Evolutionary conservation across 2,888 invertebrate genomes (phyloP), one percentile per base, ranked within the genome.

Genomic region (Ditula angustiorana): DNA sequence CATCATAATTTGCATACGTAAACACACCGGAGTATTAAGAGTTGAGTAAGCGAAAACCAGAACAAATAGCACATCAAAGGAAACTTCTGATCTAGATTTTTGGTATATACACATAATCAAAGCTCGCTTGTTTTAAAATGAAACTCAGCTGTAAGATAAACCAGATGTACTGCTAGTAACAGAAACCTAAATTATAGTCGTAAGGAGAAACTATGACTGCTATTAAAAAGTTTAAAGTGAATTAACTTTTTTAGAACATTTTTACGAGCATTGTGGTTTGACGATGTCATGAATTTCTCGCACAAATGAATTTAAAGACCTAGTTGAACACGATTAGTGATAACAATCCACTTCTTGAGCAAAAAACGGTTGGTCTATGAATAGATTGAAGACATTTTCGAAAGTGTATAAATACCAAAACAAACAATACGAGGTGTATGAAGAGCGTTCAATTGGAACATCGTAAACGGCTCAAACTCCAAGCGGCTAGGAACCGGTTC

Each of bases 321-420:
- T 28, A 28, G 19, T 19, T 19, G 41, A 41, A 19, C 41, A 19
- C 41, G 41, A 41, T 19, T 19, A 4, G 19, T 19, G 19, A 41
- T 41, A 41, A 41, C 8, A 41, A 11, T 19, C 8, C 5, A 1
- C 16, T 13, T 11, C 26, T 2, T 19, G 19, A 1, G 8, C 49
- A 33, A 41, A 50, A 41, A 41, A 11, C 8, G 16, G 11, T 19
- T 2, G 26, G 2, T 19, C 5, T 41, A 60, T 13, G 35, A 21
- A 44, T 50, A 50, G 13, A 30, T n/a, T 16, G 19, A 19, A 44
- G 28, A 44, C 44, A 41, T 49, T 26, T 52, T 47, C 26, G 57
- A 63, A 63, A 63, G 63, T 63, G 30, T 30, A 47, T n/a, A n/a
- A n/a, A n/a, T 4, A 47, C 46, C 46, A 61, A 52, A 63, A 58